Base-by-base conservation (phyloP, 2,797 vertebrate species). In the Clarias platycephalus region DNA sequence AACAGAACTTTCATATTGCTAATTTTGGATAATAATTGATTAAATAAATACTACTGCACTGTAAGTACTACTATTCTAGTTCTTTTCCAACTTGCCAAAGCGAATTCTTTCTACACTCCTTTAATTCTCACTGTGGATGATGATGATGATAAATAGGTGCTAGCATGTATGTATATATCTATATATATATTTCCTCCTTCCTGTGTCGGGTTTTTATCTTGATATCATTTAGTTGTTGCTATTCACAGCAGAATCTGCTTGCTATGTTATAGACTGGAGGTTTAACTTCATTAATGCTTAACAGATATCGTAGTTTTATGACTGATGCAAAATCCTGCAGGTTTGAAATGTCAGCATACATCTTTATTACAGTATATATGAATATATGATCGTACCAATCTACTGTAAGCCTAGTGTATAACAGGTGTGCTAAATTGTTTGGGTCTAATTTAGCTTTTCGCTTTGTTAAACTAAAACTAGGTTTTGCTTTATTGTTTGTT, bases 21-120 rank as follows among this genome's bases (percentile, higher is more conserved):
- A 37, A n/a, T 76, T 44, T 71, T 58, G 22, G 20, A 53, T 53
- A 13, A 53, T 68, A 57, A 57, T 66, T 4, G 26, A 84, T 49
- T 49, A 63, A 4, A 83, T 26, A 63, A 85, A 86, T 80, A 86
- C 85, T 84, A 88, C 87, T 88, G 85, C 81, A 84, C 68, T 86
- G 67, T 63, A 74, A 44, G 83, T 75, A 82, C 82, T 84, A 86
- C 77, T 84, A 84, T 80, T 60, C 16, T 58, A 49, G 64, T 58
- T 63, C 8, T 67, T 77, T 31, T 64, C 49, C 67, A 40, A 83
- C 66, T 78, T 84, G 80, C 87, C 81, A 88, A 85, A 88, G 84
- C 24, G 71, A 70, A 81, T 60, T 70, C 49, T 20, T 60, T 70
- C 72, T 72, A n/a, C 28, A 44, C 75, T 40, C 75, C 34, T 78